phyloP scores from a whole-genome alignment of 2,797 vertebrate genomes.

The Onychomys torridus region DNA sequence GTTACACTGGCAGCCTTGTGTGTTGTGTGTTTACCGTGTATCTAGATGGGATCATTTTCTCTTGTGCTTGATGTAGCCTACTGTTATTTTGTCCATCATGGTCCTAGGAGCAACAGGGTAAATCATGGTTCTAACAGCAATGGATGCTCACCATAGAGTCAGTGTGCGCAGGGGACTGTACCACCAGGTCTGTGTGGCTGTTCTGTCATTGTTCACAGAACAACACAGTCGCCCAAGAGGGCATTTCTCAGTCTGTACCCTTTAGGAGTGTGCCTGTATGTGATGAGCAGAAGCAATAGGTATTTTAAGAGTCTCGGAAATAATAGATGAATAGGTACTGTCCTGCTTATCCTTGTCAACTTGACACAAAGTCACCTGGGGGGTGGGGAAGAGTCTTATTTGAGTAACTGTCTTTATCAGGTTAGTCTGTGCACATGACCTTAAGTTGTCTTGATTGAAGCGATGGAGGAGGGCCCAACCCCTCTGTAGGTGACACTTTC shows the following conservation, averaged over 20 bases:
- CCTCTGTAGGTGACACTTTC: not conserved
- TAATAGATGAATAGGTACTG: not conserved
- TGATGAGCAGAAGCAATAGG: not conserved
- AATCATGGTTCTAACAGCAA: not conserved
- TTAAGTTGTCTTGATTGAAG: not conserved
- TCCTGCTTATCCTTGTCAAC: too few relatives aligned
- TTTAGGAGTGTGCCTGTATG: not conserved
- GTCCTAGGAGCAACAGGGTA: not conserved
- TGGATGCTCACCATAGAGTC: not conserved
- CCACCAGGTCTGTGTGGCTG: not conserved
- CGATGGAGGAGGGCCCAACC: too few relatives aligned
- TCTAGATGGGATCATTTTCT: not conserved
- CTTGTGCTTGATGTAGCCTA: not conserved
- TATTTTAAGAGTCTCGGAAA: not conserved
- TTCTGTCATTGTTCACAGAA: not conserved
- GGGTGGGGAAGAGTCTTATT: not conserved
- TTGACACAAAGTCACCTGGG: not conserved
- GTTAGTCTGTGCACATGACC: not conserved
- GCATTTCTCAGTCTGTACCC: not conserved
- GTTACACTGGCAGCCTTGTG: not conserved
- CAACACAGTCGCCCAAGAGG: not conserved
- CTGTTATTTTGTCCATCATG: not conserved
- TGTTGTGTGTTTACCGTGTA: not conserved
- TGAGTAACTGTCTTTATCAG: not conserved
- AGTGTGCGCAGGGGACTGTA: accelerated